Base-by-base conservation (phyloP, 1,140 invertebrate genomes). In the Solen grandis region DNA sequence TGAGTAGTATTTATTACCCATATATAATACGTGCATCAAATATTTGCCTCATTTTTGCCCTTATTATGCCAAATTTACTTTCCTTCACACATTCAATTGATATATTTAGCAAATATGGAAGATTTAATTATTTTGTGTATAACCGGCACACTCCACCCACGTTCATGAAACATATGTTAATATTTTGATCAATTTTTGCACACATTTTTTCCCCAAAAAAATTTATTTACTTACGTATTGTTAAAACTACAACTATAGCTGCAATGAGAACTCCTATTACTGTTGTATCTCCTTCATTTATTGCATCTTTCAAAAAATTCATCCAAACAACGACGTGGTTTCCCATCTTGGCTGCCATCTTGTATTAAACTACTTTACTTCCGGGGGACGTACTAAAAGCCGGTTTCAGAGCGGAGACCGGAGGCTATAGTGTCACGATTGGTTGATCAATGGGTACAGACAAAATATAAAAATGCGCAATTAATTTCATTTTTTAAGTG, bases 271-370 rank as follows among this genome's bases (percentile, higher is more conserved):
- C 29, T 19, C 60, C 74, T 22, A 76, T 33, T 1, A 76, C 62
- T 0, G 74, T 52, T 55, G 65, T 66, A 76, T 76, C 74, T 33
- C 74, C 74, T 54, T 65, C 46, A 19, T 66, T 35, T 8, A 76
- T 57, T n/a, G 74, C 19, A 35, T 66, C 57, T 66, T 76, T 65
- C 27, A 76, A 35, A 52, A 29, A 76, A 66, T 76, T 76, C 74
- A 76, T 76, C 74, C 74, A 76, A 8, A 76, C 62, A 54, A 57
- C 29, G 33, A 66, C 74, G 74, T 76, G 74, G 60, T 76, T 76
- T 33, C 14, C 38, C 46, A 36, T 63, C 33, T 36, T 50, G 74
- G 35, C 74, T 22, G 41, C 74, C 74, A 75, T 75, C 8, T 46
- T 73, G 33, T 38, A 55, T 72, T 41, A 35, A 60, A 31, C 59